Percentiles rank a stretch among this genome's conserved stretches.
These are phyloP conservation scores for Eristalis pertinax DNA, from an alignment of 2,888 invertebrate genomes.

Conservation along the genomic window DNA sequence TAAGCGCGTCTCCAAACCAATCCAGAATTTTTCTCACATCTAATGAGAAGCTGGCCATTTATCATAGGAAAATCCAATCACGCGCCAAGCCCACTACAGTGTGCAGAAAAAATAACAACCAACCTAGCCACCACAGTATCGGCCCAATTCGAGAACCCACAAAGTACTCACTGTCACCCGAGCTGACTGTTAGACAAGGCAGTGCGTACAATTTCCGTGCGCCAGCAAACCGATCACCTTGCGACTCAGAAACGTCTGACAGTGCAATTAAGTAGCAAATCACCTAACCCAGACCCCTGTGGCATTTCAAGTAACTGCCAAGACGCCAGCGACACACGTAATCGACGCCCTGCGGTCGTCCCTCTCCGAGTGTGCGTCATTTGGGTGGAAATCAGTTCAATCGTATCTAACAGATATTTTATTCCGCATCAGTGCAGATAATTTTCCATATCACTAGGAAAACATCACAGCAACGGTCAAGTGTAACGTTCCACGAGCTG, in stretches of 20 bases:
- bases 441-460: slow-evolving; percentile 64
- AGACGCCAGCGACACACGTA: slow-evolving; percentile 10
- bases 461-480: slow-evolving; percentile 63
- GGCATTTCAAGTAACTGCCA: slow-evolving; percentile 54
- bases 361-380: slow-evolving; percentile 29
- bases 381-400: slow-evolving; percentile 64
- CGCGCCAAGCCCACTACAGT: slow-evolving; percentile 44
- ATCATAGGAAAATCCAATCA: slow-evolving; percentile 48
- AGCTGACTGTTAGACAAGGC: slow-evolving; percentile 30
- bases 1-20: neutral
- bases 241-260: slow-evolving; percentile 51
- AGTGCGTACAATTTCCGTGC: slow-evolving; percentile 28
- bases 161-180: slow-evolving; percentile 42
- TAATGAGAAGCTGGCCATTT: slow-evolving; percentile 4
- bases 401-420: slow-evolving; percentile 60
- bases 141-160: neutral
- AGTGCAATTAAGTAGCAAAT: slow-evolving; percentile 70
- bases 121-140: slow-evolving; percentile 17
- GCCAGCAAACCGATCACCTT: slow-evolving; percentile 43
- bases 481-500: slow-evolving; percentile 46
- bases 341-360: slow-evolving; percentile 33
- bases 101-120: neutral
- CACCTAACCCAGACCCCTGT: slow-evolving; percentile 68
- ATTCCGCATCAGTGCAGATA: slow-evolving; percentile 23
- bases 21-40: neutral